Base-by-base conservation (phyloP, 2,888 invertebrate genomes). In the Eristalis intricaria region DNA sequence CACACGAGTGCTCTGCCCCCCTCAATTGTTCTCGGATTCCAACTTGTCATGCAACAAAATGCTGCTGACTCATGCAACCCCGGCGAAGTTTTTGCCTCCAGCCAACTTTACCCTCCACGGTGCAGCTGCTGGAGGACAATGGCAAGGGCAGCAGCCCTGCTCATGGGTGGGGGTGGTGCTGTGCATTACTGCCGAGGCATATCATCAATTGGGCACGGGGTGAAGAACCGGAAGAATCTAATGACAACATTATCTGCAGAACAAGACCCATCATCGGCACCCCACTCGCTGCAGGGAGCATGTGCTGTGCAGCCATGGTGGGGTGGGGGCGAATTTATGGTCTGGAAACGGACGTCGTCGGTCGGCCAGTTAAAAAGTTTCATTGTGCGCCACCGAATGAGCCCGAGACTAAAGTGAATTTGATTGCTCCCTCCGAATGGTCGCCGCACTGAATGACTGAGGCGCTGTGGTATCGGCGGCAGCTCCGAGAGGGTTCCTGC, bases 31-130 rank as follows among this genome's bases (percentile, higher is more conserved):
- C 74, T 70, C 66, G 63, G 61, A 79, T 70, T 83, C 69, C 56
- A 79, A 79, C 77, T 87, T 75, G 83, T 87, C 86, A 83, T 87
- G 78, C 83, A 83, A 87, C 86, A 83, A 87, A 87, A 87, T 87
- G 71, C 79, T 71, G 86, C 86, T 79, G 83, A 83, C 70, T 87
- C 86, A 87, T 83, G 78, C 74, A 71, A 83, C 69, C 83, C 74
- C 69, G 68, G 58, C 40, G 74, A 86, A 83, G 78, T 83, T 83
- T 71, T 83, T 35, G 32, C 19, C 32, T 61, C 65, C 13, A 74
- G 35, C 69, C 50, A 86, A 78, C 69, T 78, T 66, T 69, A 75
- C 81, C 82, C 69, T 73, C 56, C 60, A 15, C 40, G 19, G n/a
- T 77, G 73, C 70, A 86, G 69, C 56, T 7, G 38, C 15, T 73